Conservation (phyloP, 53 echinoderm and acorn worm species). For the Glandiceps talaboti region DNA sequence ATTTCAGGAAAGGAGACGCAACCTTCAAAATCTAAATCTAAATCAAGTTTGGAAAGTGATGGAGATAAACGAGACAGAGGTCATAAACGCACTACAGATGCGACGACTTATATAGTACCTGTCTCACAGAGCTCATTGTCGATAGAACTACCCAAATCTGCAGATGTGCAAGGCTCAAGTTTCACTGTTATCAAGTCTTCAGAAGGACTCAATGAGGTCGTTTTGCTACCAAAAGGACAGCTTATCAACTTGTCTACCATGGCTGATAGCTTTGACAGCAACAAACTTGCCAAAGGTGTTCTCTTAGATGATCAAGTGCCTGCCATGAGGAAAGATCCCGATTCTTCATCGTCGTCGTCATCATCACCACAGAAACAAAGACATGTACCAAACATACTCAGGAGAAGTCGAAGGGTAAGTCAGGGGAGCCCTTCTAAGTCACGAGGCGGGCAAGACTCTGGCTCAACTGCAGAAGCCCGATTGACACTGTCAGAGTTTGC, state of each 20-base stretch:
- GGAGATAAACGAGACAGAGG: not conserved
- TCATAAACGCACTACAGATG: not conserved
- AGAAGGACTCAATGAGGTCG: slow-evolving; percentile 78
- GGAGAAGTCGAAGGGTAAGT: not conserved
- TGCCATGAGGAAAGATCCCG: not conserved
- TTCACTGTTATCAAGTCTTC: slow-evolving; percentile 86
- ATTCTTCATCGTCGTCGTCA: too few relatives aligned
- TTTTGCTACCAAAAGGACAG: slow-evolving; percentile 72
- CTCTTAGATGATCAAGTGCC: not conserved
- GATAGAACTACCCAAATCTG: slow-evolving; percentile 58
- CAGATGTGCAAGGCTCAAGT: slow-evolving; percentile 58
- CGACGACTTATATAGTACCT: not conserved
- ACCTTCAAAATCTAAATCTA: too few relatives aligned
- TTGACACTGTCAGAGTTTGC: not conserved
- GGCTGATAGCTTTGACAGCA: slow-evolving; percentile 3
- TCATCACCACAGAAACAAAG: not conserved
- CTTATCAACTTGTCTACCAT: slow-evolving; percentile 45
- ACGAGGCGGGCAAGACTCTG: not conserved
- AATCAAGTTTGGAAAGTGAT: not conserved
- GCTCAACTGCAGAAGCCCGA: not conserved
- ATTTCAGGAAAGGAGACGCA: too few relatives aligned
- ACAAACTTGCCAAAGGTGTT: not conserved
- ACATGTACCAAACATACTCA: not conserved
- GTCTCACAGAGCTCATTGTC: slow-evolving; percentile 31
- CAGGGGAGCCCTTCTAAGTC: not conserved